These are phyloP conservation scores for Onychostoma macrolepis DNA, from an alignment of 2,113 vertebrate genomes.

Conservation along the genomic window DNA sequence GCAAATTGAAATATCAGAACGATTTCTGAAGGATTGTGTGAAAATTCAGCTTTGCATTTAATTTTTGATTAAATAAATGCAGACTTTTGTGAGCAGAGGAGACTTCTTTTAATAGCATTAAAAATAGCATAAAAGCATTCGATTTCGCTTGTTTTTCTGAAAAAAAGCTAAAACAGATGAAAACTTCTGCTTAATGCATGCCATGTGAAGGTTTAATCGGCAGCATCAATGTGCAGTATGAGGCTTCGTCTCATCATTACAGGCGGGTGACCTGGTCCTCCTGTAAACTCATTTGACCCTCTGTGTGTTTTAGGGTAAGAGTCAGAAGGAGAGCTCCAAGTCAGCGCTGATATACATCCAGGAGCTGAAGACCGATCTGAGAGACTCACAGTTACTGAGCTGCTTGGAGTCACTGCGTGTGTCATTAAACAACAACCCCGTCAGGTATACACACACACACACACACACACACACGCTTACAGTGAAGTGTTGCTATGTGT, in stretches of 20 bases:
- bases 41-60: neutral
- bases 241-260: neutral
- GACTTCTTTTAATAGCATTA: too few relatives aligned
- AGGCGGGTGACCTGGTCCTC: neutral
- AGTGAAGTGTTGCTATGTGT: neutral
- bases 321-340: constrained; percentile 85
- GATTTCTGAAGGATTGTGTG: neutral
- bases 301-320: constrained; percentile 78
- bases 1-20: too few relatives aligned
- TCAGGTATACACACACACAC: constrained; percentile 77
- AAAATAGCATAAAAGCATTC: too few relatives aligned
- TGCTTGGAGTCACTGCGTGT: constrained; percentile 90
- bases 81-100: too few relatives aligned
- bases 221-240: neutral
- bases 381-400: constrained; percentile 79
- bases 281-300: constrained; percentile 35
- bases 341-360: constrained; percentile 90
- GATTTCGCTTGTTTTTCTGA: too few relatives aligned
- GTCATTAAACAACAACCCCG: constrained; percentile 92
- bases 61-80: too few relatives aligned
- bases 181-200: neutral
- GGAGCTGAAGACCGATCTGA: constrained; percentile 82
- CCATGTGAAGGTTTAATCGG: neutral
- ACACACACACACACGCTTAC: neutral
- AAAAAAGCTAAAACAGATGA: neutral